Evolutionary conservation across 1,140 invertebrate species (phyloP).

Genomic region (Drosophila ogumai): DNA sequence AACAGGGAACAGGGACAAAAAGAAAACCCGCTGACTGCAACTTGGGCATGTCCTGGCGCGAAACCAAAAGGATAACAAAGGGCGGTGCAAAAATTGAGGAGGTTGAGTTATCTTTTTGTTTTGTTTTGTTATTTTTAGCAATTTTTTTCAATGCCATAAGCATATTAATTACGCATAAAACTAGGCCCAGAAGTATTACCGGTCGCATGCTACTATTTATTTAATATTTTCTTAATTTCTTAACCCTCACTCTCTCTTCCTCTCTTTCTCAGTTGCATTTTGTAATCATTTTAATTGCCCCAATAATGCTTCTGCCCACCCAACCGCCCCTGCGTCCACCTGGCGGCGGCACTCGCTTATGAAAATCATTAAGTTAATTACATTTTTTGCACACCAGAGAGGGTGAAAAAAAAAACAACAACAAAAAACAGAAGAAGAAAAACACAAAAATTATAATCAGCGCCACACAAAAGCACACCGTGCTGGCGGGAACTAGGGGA

Average conservation of each 20-base stretch:
- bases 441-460: constrained; percentile 79
- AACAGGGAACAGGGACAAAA: constrained; percentile 15
- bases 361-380: constrained; percentile 83
- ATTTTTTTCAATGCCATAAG: neutral
- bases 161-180: constrained; percentile 51
- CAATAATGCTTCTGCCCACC: constrained; percentile 55
- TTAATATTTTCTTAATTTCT: constrained; percentile 15
- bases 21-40: constrained; percentile 18
- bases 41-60: constrained; percentile 21
- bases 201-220: constrained; percentile 2
- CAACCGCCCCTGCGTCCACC: neutral
- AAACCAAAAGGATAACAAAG: constrained; percentile 16
- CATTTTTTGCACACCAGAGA: constrained; percentile 75
- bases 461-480: constrained; percentile 78
- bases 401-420: constrained; percentile 23
- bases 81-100: neutral
- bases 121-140: neutral
- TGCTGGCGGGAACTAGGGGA: constrained; percentile 26
- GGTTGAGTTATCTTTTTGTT: constrained; percentile 12
- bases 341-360: constrained; percentile 64
- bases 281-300: constrained; percentile 80
- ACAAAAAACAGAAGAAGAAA: constrained; percentile 18
- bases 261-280: constrained; percentile 48
- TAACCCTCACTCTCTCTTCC: neutral
- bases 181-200: constrained; percentile 30